Conservation (phyloP, 2,113 vertebrate species). For the Cyprinus carpio region DNA sequence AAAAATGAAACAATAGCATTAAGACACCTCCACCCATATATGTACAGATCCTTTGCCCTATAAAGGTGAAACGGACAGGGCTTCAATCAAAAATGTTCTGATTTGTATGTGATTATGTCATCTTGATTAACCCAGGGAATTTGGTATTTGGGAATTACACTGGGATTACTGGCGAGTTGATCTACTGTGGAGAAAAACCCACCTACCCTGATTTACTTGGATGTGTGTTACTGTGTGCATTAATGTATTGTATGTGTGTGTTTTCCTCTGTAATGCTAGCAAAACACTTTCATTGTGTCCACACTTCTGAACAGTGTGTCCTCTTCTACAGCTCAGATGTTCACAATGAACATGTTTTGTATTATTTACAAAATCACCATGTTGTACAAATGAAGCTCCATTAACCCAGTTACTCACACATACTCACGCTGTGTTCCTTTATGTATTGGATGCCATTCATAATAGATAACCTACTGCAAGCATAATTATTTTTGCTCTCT, state of each 20-base stretch:
- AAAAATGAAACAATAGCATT: constrained; percentile 27
- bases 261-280: no score
- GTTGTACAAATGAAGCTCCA: constrained; percentile 29
- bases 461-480: constrained; percentile 75
- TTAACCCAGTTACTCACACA: constrained; percentile 50
- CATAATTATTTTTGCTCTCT: constrained; percentile 52
- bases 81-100: background rate
- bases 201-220: background rate
- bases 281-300: background rate
- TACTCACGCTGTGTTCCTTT: constrained; percentile 52
- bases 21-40: background rate
- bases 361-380: constrained; percentile 39
- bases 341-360: constrained; percentile 7
- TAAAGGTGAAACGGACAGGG: background rate
- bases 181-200: background rate
- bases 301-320: background rate
- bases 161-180: constrained; percentile 17
- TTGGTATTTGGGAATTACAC: background rate
- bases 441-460: constrained; percentile 69
- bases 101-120: background rate
- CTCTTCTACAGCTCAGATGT: background rate
- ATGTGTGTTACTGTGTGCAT: background rate
- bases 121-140: background rate
- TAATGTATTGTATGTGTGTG: background rate
- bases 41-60: background rate